These are phyloP conservation scores for Amorpha juglandis DNA, from an alignment of 2,888 invertebrate genomes.

Conservation along the genomic window DNA sequence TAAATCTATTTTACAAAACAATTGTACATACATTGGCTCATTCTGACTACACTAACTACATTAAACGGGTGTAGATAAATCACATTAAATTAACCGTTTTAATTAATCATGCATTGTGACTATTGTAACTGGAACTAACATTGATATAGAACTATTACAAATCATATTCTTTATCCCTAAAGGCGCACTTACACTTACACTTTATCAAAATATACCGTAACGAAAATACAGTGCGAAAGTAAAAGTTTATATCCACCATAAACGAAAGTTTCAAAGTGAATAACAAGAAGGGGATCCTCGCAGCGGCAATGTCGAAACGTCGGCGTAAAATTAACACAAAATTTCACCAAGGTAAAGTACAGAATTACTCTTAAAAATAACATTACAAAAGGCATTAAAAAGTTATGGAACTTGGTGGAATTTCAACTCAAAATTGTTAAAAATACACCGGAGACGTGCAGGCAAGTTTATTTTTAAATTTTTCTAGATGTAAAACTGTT, in stretches of 20 bases:
- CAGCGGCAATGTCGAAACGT: conserved; percentile 28
- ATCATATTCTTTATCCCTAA: background rate
- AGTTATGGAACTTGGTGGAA: conserved; percentile 33
- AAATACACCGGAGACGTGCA: conserved; percentile 13
- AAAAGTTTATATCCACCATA: conserved; percentile 20
- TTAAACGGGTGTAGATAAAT: background rate
- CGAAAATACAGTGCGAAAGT: conserved; percentile 3
- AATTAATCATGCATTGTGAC: background rate
- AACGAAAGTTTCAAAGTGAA: conserved; percentile 18
- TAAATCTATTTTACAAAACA: no score
- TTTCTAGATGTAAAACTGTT: background rate
- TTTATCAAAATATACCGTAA: conserved; percentile 1
- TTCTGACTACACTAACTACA: background rate
- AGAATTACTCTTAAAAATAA: conserved; percentile 29
- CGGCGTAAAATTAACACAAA: conserved; percentile 29
- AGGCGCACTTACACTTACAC: background rate
- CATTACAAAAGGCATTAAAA: conserved; percentile 32
- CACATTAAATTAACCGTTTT: background rate
- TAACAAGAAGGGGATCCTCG: conserved; percentile 10
- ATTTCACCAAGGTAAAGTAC: conserved; percentile 24
- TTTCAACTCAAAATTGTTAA: conserved; percentile 28
- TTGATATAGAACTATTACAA: no score
- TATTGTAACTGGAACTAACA: no score
- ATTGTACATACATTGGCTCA: background rate
- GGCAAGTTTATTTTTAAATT: background rate